phyloP scores from a whole-genome alignment of 2,113 vertebrate genomes.

The Pavo muticus region DNA sequence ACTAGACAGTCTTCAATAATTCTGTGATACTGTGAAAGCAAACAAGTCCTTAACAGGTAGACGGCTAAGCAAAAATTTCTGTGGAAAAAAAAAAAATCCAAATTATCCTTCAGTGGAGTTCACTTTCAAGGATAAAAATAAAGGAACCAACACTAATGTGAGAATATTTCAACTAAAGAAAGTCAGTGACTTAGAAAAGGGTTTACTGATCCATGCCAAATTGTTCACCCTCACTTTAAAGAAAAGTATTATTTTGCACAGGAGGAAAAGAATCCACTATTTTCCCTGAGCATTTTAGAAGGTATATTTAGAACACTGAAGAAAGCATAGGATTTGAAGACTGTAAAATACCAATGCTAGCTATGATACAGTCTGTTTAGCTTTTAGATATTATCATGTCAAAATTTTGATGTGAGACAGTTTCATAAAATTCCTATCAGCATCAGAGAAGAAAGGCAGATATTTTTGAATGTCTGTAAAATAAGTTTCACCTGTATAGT shows the following conservation, averaged over 20 bases:
- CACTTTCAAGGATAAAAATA: not conserved
- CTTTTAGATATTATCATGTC: not conserved
- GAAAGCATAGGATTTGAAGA: not conserved
- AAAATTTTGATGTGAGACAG: not conserved
- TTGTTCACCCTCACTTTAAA: not conserved
- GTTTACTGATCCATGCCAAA: not conserved
- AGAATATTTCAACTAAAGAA: not conserved
- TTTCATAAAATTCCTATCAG: not conserved
- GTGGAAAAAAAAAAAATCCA: not conserved
- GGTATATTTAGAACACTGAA: not conserved
- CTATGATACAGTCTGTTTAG: not conserved
- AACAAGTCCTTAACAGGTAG: fast-evolving
- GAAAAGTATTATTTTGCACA: not conserved
- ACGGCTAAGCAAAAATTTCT: not conserved
- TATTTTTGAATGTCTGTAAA: not conserved
- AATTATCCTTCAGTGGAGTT: not conserved
- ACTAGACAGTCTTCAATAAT: not conserved
- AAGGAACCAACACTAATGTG: not conserved
- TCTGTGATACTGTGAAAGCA: not conserved
- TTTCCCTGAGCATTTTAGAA: not conserved
- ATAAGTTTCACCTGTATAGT: not conserved
- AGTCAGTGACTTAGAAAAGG: not conserved
- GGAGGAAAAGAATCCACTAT: not conserved
- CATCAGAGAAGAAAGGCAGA: not conserved
- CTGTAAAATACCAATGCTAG: not conserved